Conservation (phyloP, 2,113 vertebrate species). For the Aegypius monachus region DNA sequence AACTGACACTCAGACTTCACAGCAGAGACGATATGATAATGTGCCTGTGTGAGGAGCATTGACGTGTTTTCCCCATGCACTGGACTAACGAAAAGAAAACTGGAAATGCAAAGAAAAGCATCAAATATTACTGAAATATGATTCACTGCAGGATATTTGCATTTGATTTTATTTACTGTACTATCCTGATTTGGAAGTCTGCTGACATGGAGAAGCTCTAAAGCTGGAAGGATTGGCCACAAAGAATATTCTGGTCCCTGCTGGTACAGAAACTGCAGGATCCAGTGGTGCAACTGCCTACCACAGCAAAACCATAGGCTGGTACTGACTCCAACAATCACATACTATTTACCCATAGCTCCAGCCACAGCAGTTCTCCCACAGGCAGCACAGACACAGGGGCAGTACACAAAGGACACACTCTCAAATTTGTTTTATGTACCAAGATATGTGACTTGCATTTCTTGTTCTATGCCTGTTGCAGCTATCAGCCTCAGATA, state of each 20-base stretch:
- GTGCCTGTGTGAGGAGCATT: background rate
- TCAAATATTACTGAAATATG: background rate
- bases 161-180: background rate
- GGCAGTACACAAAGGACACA: background rate
- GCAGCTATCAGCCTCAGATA: background rate
- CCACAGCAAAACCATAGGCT: background rate
- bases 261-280: background rate
- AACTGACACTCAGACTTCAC: background rate
- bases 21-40: background rate
- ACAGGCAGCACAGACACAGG: background rate
- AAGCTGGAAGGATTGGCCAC: background rate
- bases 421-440: background rate
- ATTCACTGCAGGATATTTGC: background rate
- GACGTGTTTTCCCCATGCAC: accelerated
- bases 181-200: background rate
- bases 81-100: background rate
- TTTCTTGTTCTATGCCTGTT: background rate
- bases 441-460: background rate
- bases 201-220: background rate
- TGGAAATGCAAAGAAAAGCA: background rate
- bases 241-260: background rate
- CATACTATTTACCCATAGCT: background rate
- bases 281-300: background rate
- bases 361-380: background rate
- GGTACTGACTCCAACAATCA: background rate